phyloP scores from a whole-genome alignment of 1,140 invertebrate species.

The Aphidius ervi region DNA sequence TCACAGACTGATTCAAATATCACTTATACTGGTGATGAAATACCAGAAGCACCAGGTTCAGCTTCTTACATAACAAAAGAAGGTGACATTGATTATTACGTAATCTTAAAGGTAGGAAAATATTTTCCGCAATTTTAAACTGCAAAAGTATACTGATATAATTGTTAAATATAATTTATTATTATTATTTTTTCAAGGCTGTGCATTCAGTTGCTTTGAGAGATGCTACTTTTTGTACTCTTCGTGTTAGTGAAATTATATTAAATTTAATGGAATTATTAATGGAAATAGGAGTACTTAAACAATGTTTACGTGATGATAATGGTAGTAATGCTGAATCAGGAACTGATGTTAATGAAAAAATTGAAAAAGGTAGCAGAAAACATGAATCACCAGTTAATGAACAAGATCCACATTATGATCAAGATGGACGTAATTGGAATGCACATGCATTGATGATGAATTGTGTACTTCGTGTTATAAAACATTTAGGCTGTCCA shows the following conservation, averaged over 20 bases:
- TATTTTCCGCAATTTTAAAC: not conserved
- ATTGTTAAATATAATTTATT: not conserved
- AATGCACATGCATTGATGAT: constrained; percentile 53
- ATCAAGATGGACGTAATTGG: constrained; percentile 43
- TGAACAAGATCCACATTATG: constrained; percentile 47
- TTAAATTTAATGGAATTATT: constrained; percentile 85
- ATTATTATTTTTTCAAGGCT: constrained; percentile 56
- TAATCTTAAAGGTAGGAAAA: constrained; percentile 75
- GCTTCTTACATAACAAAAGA: constrained; percentile 90
- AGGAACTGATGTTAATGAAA: constrained; percentile 31
- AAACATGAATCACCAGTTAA: constrained; percentile 56
- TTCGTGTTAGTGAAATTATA: constrained; percentile 85
- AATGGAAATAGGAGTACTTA: constrained; percentile 81
- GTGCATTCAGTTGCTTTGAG: constrained; percentile 80
- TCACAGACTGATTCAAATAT: constrained; percentile 95
- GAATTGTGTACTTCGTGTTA: constrained; percentile 65
- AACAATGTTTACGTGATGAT: constrained; percentile 55
- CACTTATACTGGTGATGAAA: constrained; percentile 74
- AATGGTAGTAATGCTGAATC: constrained; percentile 34
- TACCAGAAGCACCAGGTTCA: constrained; percentile 83
- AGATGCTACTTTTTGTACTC: constrained; percentile 69
- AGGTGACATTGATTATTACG: constrained; percentile 87
- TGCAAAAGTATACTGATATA: not conserved
- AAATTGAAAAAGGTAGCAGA: constrained; percentile 45
- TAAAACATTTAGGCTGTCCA: constrained; percentile 87